These are phyloP conservation scores for Heliconius nattereri DNA, from an alignment of 1,140 invertebrate species.

Conservation along the genomic window DNA sequence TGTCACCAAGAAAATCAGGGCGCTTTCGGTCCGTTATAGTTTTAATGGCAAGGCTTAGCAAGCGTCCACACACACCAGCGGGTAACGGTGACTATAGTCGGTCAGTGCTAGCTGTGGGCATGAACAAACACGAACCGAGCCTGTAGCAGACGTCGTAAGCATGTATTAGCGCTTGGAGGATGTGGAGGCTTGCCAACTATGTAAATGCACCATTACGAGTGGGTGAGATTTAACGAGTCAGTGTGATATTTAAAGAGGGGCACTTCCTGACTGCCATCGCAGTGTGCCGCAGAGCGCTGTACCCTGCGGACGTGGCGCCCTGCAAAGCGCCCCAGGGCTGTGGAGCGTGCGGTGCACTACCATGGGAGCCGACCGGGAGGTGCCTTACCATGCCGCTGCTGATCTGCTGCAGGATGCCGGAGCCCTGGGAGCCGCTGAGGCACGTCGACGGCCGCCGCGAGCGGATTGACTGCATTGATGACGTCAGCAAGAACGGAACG, in stretches of 20 bases:
- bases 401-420: conserved; percentile 90
- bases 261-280: conserved; percentile 90
- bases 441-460: conserved; percentile 88
- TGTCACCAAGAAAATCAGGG: conserved; percentile 2
- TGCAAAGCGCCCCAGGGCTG: conserved; percentile 84
- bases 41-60: not conserved
- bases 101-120: too few relatives aligned
- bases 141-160: too few relatives aligned
- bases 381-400: conserved; percentile 85
- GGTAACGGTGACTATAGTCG: too few relatives aligned
- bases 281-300: conserved; percentile 65
- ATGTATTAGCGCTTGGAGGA: too few relatives aligned
- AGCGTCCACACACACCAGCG: too few relatives aligned
- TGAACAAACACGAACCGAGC: too few relatives aligned
- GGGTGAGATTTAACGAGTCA: conserved; percentile 68
- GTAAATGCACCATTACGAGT: conserved; percentile 13
- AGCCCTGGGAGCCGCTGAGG: conserved; percentile 85
- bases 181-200: too few relatives aligned
- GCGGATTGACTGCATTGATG: conserved; percentile 91
- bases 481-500: conserved; percentile 90
- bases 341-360: conserved; percentile 83
- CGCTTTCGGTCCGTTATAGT: not conserved
- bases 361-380: conserved; percentile 79
- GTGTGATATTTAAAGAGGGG: conserved; percentile 83
- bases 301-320: conserved; percentile 83